Percentiles rank a stretch among this genome's conserved stretches.
phyloP scores from a whole-genome alignment of 1,140 invertebrate genomes.

The Stegodyphus dumicola region DNA sequence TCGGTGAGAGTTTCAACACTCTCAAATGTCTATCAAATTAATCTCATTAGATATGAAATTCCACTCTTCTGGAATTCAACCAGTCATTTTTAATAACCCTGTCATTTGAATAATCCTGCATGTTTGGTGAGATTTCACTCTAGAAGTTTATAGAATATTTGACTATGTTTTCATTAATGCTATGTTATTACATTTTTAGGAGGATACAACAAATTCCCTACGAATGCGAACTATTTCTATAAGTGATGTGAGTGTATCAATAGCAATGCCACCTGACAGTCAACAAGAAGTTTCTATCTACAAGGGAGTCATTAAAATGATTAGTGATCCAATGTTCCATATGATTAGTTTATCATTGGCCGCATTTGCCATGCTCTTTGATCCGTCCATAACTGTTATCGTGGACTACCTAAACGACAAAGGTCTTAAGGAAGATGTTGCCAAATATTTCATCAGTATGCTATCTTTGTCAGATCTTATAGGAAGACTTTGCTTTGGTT shows the following conservation, averaged over 20 bases:
- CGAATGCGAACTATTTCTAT: conserved; percentile 1
- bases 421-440: conserved; percentile 25
- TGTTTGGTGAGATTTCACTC: too few relatives aligned
- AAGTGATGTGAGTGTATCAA: conserved; percentile 9
- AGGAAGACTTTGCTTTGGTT: conserved; percentile 22
- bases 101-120: too few relatives aligned
- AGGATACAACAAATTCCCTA: too few relatives aligned
- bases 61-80: too few relatives aligned
- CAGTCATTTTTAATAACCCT: too few relatives aligned
- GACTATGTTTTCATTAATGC: too few relatives aligned
- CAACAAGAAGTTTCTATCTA: conserved; percentile 15
- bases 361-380: conserved; percentile 28
- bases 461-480: conserved; percentile 21
- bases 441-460: conserved; percentile 51
- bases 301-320: conserved; percentile 8
- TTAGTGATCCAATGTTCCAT: conserved; percentile 52
- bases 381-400: conserved; percentile 33
- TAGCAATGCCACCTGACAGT: not conserved
- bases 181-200: too few relatives aligned
- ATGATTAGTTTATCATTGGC: conserved; percentile 40
- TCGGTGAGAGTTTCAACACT: too few relatives aligned
- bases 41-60: too few relatives aligned
- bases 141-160: too few relatives aligned
- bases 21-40: too few relatives aligned
- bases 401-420: conserved; percentile 53